phyloP scores from a whole-genome alignment of 2,797 vertebrate genomes.

The Lagodon rhomboides region DNA sequence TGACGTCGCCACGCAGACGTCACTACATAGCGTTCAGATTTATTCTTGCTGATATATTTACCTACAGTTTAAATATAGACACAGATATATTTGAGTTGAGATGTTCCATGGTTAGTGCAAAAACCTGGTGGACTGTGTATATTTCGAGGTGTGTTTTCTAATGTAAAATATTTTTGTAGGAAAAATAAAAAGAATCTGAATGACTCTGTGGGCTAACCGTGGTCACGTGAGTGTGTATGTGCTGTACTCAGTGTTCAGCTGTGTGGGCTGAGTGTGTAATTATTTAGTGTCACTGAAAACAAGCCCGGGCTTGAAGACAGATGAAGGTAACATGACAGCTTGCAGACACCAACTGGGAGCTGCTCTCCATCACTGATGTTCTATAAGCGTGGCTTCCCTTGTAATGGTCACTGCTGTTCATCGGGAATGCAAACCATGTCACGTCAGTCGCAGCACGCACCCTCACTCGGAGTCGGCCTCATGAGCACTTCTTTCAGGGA shows the following conservation, averaged over 20 bases:
- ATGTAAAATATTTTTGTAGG: constrained; percentile 89
- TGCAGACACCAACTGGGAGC: constrained; percentile 53
- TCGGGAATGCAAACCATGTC: constrained; percentile 26
- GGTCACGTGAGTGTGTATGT: constrained; percentile 19
- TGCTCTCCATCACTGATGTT: constrained; percentile 39
- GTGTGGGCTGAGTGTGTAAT: constrained; percentile 33
- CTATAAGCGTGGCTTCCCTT: constrained; percentile 44
- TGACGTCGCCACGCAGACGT: constrained; percentile 38
- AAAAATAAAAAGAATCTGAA: constrained; percentile 81
- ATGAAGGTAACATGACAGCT: constrained; percentile 59
- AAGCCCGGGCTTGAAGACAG: constrained; percentile 42
- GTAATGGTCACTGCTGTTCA: constrained; percentile 42
- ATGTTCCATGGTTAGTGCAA: constrained; percentile 72
- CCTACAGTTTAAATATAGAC: constrained; percentile 78
- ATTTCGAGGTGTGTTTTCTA: constrained; percentile 86
- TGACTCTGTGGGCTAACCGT: constrained; percentile 27
- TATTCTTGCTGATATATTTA: constrained; percentile 79
- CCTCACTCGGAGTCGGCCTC: background rate
- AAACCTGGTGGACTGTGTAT: constrained; percentile 76
- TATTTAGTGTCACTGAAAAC: constrained; percentile 52
- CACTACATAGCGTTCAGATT: constrained; percentile 61
- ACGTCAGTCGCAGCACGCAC: constrained; percentile 15
- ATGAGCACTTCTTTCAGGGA: background rate
- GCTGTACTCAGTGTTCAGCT: background rate
- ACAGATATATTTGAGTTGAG: constrained; percentile 82